These are phyloP conservation scores for Caracal caracal DNA, from an alignment of 2,113 vertebrate genomes.

Conservation along the genomic window DNA sequence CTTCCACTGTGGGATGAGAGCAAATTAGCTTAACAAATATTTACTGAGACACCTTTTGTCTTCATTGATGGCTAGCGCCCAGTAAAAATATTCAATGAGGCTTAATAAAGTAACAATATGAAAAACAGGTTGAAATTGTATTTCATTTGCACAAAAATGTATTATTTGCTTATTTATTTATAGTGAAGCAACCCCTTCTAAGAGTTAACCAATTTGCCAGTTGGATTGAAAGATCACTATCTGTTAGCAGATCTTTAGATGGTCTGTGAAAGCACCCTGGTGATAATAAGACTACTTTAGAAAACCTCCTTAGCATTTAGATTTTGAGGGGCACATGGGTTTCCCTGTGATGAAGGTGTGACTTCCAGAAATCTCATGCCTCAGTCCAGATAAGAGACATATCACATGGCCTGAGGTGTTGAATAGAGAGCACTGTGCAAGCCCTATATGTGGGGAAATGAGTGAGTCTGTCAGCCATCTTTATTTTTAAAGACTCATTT, in stretches of 20 bases:
- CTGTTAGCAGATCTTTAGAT: neutral
- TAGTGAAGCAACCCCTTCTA: neutral
- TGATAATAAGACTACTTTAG: neutral
- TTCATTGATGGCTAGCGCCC: neutral
- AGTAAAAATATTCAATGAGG: neutral
- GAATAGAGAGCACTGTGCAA: neutral
- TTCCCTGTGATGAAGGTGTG: neutral
- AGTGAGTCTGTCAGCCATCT: neutral
- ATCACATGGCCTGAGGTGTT: neutral
- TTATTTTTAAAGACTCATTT: neutral
- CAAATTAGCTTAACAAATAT: neutral
- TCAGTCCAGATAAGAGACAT: neutral
- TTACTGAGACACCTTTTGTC: neutral
- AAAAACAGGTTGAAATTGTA: neutral
- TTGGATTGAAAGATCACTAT: neutral
- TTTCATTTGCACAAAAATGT: neutral
- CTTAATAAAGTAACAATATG: neutral
- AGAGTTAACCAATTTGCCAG: neutral
- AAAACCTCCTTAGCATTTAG: neutral
- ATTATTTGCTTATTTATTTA: neutral
- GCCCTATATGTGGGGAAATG: neutral
- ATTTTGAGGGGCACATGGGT: neutral
- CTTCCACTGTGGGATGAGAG: neutral
- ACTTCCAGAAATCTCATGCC: neutral
- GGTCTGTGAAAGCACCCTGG: neutral